Conservation (phyloP, 2,797 vertebrate species). For the Mus caroli region DNA sequence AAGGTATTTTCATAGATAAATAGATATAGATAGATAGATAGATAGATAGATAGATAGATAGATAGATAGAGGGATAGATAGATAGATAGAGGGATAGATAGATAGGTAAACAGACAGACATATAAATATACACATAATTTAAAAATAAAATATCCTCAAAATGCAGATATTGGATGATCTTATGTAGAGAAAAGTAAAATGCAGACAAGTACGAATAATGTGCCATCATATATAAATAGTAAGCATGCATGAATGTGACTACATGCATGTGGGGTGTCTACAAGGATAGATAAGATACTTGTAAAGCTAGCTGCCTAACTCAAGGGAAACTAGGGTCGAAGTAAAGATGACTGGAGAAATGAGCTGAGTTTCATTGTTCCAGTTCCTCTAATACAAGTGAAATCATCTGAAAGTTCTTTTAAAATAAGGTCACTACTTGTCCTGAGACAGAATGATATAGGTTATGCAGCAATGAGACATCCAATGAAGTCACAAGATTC, state of each 20-base stretch:
- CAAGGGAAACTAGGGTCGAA: not conserved
- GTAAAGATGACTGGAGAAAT: not conserved
- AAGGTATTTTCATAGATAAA: not conserved
- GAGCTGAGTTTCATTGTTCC: not conserved
- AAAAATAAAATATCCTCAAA: not conserved
- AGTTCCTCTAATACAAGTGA: not conserved
- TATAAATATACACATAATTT: not conserved
- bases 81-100: too few relatives aligned
- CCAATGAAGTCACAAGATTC: conserved; percentile 31
- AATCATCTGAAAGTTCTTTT: not conserved
- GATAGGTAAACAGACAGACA: too few relatives aligned
- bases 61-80: too few relatives aligned
- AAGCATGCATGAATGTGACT: not conserved
- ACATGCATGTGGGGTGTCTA: not conserved
- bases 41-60: too few relatives aligned
- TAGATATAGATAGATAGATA: too few relatives aligned
- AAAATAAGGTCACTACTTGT: not conserved
- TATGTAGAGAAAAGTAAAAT: not conserved
- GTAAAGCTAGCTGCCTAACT: not conserved
- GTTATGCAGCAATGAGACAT: not conserved
- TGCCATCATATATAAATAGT: not conserved
- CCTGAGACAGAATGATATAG: not conserved
- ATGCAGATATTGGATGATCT: not conserved
- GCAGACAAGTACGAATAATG: not conserved
- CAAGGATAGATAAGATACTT: not conserved